Percentiles rank a stretch among this genome's conserved stretches.
Evolutionary conservation across 1,140 invertebrate genomes (phyloP).

Genomic region (Drosophila novamexicana): DNA sequence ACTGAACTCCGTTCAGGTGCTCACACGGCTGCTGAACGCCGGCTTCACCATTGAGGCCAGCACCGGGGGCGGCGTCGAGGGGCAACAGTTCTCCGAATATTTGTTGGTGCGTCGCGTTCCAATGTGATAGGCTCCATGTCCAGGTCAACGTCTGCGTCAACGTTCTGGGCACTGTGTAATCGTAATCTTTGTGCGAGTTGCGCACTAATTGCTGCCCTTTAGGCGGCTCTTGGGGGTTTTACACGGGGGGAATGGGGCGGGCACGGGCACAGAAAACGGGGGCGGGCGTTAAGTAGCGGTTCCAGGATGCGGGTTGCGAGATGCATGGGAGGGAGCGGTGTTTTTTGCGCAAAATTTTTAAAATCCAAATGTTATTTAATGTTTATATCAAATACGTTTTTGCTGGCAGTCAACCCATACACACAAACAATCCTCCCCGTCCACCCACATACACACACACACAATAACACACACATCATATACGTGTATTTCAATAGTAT

Average conservation of each 20-base stretch:
- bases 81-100: conserved; percentile 97
- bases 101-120: conserved; percentile 90
- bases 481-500: conserved; percentile 50
- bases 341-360: conserved; percentile 49
- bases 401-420: conserved; percentile 33
- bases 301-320: background rate
- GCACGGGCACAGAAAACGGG: background rate
- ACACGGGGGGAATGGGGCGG: background rate
- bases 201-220: conserved; percentile 48
- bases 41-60: conserved; percentile 93
- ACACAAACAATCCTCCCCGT: background rate
- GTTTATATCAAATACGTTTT: conserved; percentile 76
- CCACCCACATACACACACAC: conserved; percentile 16
- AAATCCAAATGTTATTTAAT: conserved; percentile 82
- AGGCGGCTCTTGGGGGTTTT: conserved; percentile 4
- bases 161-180: conserved; percentile 38
- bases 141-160: conserved; percentile 25
- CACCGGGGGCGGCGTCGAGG: conserved; percentile 94
- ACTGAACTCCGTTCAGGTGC: conserved; percentile 95
- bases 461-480: background rate
- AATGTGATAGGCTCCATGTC: conserved; percentile 78
- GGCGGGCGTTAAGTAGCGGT: background rate
- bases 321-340: background rate
- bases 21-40: conserved; percentile 93
- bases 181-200: conserved; percentile 52